phyloP scores from a whole-genome alignment of 2,888 invertebrate species.

The Leuctra nigra region DNA sequence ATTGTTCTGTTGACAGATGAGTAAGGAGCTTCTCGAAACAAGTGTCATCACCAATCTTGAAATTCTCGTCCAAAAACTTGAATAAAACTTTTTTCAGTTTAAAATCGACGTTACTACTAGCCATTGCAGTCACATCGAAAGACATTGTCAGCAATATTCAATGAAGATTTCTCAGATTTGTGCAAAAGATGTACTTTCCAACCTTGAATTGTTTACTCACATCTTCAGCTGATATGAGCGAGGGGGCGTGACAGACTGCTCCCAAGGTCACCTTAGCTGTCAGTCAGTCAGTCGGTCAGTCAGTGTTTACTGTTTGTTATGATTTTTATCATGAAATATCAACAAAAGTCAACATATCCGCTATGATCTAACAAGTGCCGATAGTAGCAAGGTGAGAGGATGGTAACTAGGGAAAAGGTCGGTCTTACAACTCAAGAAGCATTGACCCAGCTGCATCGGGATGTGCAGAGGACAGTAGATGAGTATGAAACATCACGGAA shows the following conservation, averaged over 20 bases:
- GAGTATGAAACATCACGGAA: slow-evolving; percentile 55
- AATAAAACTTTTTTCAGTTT: slow-evolving; percentile 52
- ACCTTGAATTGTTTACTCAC: no score
- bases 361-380: background rate
- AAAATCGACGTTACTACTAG: slow-evolving; percentile 36
- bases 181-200: no score
- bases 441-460: slow-evolving; percentile 59
- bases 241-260: no score
- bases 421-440: slow-evolving; percentile 54
- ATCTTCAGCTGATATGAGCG: no score
- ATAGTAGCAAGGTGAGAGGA: background rate
- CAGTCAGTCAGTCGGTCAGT: no score
- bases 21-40: slow-evolving; percentile 58
- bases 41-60: slow-evolving; percentile 52
- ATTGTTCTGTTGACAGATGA: slow-evolving; percentile 45
- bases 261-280: no score
- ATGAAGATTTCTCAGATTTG: no score
- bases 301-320: no score
- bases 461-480: slow-evolving; percentile 56
- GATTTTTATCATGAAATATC: no score
- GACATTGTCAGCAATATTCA: no score
- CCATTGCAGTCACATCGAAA: background rate
- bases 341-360: background rate
- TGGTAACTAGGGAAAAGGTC: slow-evolving; percentile 3
- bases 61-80: slow-evolving; percentile 51